Conservation (phyloP, 2,113 vertebrate genomes). For the Aix galericulata region DNA sequence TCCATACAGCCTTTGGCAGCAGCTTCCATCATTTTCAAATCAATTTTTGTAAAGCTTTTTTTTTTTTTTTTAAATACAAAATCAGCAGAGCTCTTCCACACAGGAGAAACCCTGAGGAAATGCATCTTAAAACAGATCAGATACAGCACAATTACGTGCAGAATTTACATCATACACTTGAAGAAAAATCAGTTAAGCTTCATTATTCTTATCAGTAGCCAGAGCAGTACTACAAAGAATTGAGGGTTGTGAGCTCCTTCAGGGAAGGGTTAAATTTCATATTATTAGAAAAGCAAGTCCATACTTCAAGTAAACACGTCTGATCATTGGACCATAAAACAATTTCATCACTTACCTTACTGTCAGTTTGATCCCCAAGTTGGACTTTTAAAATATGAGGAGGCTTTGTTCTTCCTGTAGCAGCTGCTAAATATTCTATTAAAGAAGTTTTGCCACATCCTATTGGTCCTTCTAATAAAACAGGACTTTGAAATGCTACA, state of each 20-base stretch:
- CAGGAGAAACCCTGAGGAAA: background rate
- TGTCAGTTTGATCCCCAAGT: conserved; percentile 97
- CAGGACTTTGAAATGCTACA: conserved; percentile 87
- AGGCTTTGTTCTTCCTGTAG: conserved; percentile 87
- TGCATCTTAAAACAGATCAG: background rate
- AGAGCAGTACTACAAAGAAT: background rate
- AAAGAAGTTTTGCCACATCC: conserved; percentile 95
- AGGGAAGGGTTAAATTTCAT: background rate
- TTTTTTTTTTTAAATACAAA: background rate
- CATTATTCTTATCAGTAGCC: background rate
- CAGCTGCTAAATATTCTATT: conserved; percentile 87
- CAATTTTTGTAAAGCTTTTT: accelerated
- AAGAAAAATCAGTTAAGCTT: no score
- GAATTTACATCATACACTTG: background rate
- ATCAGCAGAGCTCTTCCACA: background rate
- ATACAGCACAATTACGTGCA: background rate
- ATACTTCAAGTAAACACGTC: background rate
- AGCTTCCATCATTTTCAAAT: background rate
- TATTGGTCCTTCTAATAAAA: conserved; percentile 95
- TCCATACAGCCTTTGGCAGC: background rate
- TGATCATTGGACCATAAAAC: background rate
- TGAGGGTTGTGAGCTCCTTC: background rate
- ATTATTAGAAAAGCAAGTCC: background rate
- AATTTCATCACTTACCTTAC: conserved; percentile 84
- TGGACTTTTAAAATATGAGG: conserved; percentile 94